phyloP scores from a whole-genome alignment of 2,113 vertebrate genomes.

The Sorex fumeus region DNA sequence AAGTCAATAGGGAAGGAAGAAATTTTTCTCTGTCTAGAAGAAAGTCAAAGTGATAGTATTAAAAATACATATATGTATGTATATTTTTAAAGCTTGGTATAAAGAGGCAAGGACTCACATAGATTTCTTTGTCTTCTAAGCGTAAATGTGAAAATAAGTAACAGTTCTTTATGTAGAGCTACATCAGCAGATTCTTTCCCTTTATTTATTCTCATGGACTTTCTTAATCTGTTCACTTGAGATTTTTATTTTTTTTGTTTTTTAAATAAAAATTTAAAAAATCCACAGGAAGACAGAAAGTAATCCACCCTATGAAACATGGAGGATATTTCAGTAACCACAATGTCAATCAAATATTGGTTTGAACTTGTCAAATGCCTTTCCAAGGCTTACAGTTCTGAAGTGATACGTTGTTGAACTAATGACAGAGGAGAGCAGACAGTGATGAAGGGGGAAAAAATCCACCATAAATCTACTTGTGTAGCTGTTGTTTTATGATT shows the following conservation, averaged over 20 bases:
- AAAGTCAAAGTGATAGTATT: slow-evolving; percentile 79
- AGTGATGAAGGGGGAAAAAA: slow-evolving; percentile 37
- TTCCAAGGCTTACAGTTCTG: slow-evolving; percentile 60
- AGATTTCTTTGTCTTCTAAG: slow-evolving; percentile 87
- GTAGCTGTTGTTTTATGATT: slow-evolving; percentile 15
- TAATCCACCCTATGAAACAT: slow-evolving; percentile 32
- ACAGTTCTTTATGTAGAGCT: slow-evolving; percentile 81
- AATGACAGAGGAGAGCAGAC: slow-evolving; percentile 35
- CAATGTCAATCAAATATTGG: slow-evolving; percentile 61
- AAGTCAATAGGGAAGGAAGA: slow-evolving; percentile 88
- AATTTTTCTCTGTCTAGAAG: slow-evolving; percentile 78
- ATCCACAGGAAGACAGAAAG: slow-evolving; percentile 58
- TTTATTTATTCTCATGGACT: slow-evolving; percentile 86
- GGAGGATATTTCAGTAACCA: slow-evolving; percentile 55
- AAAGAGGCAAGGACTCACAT: slow-evolving; percentile 77
- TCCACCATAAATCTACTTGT: slow-evolving; percentile 34
- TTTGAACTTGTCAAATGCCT: slow-evolving; percentile 76
- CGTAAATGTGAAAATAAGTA: slow-evolving; percentile 86
- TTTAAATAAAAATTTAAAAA: slow-evolving; percentile 51
- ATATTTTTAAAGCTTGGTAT: slow-evolving; percentile 70
- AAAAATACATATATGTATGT: not conserved
- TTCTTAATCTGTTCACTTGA: slow-evolving; percentile 76
- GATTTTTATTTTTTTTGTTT: slow-evolving; percentile 38
- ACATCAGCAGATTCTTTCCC: slow-evolving; percentile 85
- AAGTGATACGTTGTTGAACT: slow-evolving; percentile 43